These are phyloP conservation scores for Sesia bembeciformis DNA, from an alignment of 2,888 invertebrate species.

Conservation along the genomic window DNA sequence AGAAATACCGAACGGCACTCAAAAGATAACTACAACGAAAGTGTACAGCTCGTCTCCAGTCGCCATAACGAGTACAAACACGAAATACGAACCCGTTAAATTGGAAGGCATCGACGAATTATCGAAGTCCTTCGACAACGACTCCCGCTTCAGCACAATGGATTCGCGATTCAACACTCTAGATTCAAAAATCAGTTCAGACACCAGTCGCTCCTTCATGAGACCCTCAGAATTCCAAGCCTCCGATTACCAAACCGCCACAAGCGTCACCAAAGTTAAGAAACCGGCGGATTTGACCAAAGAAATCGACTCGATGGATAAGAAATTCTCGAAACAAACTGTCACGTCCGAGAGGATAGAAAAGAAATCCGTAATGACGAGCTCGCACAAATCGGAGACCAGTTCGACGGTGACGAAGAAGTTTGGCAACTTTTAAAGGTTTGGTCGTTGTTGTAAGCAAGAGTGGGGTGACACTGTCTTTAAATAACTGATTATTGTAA, in stretches of 20 bases:
- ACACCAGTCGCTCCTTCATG: conserved; percentile 67
- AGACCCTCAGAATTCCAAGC: conserved; percentile 66
- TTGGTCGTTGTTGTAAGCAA: conserved; percentile 15
- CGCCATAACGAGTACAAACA: conserved; percentile 62
- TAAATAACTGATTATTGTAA: conserved; percentile 11
- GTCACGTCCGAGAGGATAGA: conserved; percentile 81
- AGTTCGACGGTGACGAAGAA: conserved; percentile 74
- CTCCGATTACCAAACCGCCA: conserved; percentile 42
- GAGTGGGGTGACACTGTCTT: conserved; percentile 7
- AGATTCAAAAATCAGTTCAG: conserved; percentile 61
- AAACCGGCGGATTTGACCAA: conserved; percentile 53
- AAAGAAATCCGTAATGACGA: conserved; percentile 79
- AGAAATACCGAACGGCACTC: conserved; percentile 69
- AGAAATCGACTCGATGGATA: conserved; percentile 76
- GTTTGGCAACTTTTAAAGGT: conserved; percentile 64
- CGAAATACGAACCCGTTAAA: conserved; percentile 61
- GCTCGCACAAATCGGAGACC: conserved; percentile 73
- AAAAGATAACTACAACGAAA: conserved; percentile 73
- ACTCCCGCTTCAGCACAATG: conserved; percentile 59
- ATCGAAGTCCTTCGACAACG: conserved; percentile 68
- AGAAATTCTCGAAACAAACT: conserved; percentile 79
- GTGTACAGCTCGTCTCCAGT: conserved; percentile 74
- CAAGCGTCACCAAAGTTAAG: conserved; percentile 41
- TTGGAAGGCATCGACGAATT: conserved; percentile 70
- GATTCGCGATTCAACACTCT: conserved; percentile 57